phyloP scores from a whole-genome alignment of 2,888 invertebrate genomes.

The Nysson spinosus region DNA sequence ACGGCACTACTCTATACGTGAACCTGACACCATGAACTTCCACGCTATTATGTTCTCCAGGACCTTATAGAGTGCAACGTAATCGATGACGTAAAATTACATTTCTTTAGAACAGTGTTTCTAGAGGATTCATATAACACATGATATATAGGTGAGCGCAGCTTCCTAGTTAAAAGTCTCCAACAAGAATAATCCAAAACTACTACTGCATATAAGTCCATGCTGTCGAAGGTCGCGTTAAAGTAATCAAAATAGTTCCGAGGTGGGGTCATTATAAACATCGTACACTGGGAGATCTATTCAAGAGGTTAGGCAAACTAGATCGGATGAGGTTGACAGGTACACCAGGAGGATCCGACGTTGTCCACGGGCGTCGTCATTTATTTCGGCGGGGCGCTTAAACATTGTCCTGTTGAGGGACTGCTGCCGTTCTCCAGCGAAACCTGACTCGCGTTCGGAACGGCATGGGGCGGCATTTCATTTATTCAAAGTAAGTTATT shows the following conservation, averaged over 20 bases:
- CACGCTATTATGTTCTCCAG: constrained; percentile 57
- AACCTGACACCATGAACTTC: constrained; percentile 55
- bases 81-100: constrained; percentile 52
- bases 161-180: too few species aligned
- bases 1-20: constrained; percentile 52
- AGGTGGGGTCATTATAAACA: too few species aligned
- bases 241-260: too few species aligned
- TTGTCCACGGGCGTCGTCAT: constrained; percentile 51
- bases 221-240: too few species aligned
- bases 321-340: constrained; percentile 50
- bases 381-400: constrained; percentile 68
- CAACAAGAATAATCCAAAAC: too few species aligned
- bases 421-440: constrained; percentile 60
- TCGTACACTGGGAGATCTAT: constrained; percentile 17
- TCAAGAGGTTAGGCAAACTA: constrained; percentile 39
- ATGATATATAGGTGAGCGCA: too few species aligned
- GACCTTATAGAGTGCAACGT: constrained; percentile 33
- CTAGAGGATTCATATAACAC: too few species aligned
- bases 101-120: constrained; percentile 14
- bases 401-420: constrained; percentile 70
- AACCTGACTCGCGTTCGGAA: constrained; percentile 69
- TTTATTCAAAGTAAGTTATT: constrained; percentile 76
- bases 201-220: too few species aligned
- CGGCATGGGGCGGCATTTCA: constrained; percentile 70
- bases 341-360: constrained; percentile 31